Evolutionary conservation across 1,140 invertebrate genomes (phyloP).

Genomic region (Diabrotica virgifera): DNA sequence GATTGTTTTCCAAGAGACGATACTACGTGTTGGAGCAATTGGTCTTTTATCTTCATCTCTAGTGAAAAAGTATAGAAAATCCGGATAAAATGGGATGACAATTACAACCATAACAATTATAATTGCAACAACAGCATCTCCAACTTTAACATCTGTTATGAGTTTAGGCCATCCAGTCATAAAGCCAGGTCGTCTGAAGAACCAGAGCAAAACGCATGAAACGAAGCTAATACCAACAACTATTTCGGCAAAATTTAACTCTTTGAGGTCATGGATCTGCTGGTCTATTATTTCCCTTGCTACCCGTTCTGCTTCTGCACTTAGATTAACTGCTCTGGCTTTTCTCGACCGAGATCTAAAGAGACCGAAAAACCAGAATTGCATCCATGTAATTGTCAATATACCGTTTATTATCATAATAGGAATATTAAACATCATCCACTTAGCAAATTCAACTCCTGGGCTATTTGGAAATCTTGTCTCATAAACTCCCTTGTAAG

Average conservation of each 20-base stretch:
- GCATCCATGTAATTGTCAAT: constrained; percentile 68
- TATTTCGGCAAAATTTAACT: constrained; percentile 76
- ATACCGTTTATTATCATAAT: constrained; percentile 70
- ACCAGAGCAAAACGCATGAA: constrained; percentile 78
- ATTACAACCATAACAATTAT: constrained; percentile 78
- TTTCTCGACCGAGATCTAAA: constrained; percentile 52
- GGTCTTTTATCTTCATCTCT: constrained; percentile 58
- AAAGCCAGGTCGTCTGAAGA: constrained; percentile 83
- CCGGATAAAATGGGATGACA: constrained; percentile 72
- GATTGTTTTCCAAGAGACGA: constrained; percentile 71
- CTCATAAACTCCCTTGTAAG: constrained; percentile 60
- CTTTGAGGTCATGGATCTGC: constrained; percentile 74
- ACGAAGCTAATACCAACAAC: constrained; percentile 75
- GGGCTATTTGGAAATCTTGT: constrained; percentile 47
- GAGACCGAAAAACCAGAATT: constrained; percentile 72
- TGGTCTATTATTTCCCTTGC: constrained; percentile 65
- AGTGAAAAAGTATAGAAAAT: constrained; percentile 66
- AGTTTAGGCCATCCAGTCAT: constrained; percentile 73
- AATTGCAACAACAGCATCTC: constrained; percentile 79
- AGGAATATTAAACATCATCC: constrained; percentile 66
- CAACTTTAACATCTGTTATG: constrained; percentile 51
- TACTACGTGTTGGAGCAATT: constrained; percentile 57
- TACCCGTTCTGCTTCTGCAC: constrained; percentile 53
- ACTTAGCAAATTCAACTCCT: constrained; percentile 71
- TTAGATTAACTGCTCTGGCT: constrained; percentile 39